These are phyloP conservation scores for Rhyacophila brunnea DNA, from an alignment of 1,140 invertebrate genomes.

Conservation along the genomic window DNA sequence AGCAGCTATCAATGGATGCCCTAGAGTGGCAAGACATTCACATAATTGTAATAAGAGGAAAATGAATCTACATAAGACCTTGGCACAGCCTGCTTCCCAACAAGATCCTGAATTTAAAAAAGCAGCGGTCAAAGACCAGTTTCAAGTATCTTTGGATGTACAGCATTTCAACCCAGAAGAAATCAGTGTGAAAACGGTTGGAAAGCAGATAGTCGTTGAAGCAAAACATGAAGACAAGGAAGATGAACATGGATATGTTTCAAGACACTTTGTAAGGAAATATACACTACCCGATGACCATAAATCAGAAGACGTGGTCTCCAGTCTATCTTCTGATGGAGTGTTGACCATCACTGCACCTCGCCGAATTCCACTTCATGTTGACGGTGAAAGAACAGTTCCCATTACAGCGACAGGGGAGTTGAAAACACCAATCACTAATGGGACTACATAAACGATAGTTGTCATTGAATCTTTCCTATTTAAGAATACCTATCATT, in stretches of 20 bases:
- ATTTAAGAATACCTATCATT: no score
- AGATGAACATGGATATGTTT: conserved; percentile 66
- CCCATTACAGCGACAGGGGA: conserved; percentile 46
- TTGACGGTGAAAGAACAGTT: conserved; percentile 56
- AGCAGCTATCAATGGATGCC: not conserved
- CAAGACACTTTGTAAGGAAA: conserved; percentile 64
- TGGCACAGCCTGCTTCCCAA: not conserved
- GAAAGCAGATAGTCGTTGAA: conserved; percentile 61
- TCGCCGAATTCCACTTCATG: conserved; percentile 46
- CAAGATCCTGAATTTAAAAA: conserved; percentile 36
- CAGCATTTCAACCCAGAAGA: conserved; percentile 77
- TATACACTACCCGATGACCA: conserved; percentile 65
- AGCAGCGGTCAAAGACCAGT: conserved; percentile 59
- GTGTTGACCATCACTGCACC: conserved; percentile 67
- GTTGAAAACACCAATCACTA: no score
- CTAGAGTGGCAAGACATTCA: not conserved
- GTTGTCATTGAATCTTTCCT: no score
- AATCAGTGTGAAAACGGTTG: conserved; percentile 71
- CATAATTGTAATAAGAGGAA: not conserved
- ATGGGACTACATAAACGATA: no score
- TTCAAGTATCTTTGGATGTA: conserved; percentile 69
- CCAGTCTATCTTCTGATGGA: conserved; percentile 71
- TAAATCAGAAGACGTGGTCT: conserved; percentile 62
- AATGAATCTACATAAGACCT: not conserved
- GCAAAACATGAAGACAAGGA: conserved; percentile 69